Percentiles rank a stretch among this genome's conserved stretches.
Conservation (phyloP, 2,113 vertebrate genomes). For the Tapirus terrestris region DNA sequence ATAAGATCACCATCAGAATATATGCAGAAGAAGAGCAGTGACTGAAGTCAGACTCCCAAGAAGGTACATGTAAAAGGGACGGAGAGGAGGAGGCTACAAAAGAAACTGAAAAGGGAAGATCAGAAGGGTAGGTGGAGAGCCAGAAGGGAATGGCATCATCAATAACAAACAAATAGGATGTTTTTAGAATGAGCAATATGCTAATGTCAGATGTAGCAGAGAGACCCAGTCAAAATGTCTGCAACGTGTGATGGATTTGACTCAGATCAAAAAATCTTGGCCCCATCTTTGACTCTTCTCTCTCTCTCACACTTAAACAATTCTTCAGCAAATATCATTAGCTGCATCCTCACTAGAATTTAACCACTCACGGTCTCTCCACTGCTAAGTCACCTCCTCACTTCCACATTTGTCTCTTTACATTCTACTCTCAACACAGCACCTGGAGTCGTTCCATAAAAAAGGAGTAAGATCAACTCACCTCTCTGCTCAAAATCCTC, state of each 20-base stretch:
- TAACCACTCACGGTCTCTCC: background rate
- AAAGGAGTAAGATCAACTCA: background rate
- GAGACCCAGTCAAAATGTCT: background rate
- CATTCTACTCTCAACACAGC: background rate
- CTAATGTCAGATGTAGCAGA: background rate
- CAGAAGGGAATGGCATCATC: background rate
- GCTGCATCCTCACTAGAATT: background rate
- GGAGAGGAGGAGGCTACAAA: too few species aligned
- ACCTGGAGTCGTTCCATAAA: too few species aligned
- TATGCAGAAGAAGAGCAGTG: background rate
- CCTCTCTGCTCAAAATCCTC: background rate
- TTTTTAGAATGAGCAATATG: background rate
- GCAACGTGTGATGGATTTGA: background rate
- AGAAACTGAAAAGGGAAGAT: background rate
- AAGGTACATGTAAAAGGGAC: too few species aligned
- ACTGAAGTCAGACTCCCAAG: background rate
- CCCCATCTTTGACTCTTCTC: background rate
- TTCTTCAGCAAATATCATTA: background rate
- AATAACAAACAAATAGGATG: background rate
- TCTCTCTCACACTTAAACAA: background rate
- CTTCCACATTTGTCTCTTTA: background rate
- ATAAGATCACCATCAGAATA: background rate
- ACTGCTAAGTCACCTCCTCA: background rate
- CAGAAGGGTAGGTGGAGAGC: background rate
- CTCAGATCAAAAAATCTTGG: background rate